Percentiles rank a stretch among this genome's conserved stretches.
Conservation (phyloP, 2,888 invertebrate genomes). For the Arrhopalites spinosus region DNA sequence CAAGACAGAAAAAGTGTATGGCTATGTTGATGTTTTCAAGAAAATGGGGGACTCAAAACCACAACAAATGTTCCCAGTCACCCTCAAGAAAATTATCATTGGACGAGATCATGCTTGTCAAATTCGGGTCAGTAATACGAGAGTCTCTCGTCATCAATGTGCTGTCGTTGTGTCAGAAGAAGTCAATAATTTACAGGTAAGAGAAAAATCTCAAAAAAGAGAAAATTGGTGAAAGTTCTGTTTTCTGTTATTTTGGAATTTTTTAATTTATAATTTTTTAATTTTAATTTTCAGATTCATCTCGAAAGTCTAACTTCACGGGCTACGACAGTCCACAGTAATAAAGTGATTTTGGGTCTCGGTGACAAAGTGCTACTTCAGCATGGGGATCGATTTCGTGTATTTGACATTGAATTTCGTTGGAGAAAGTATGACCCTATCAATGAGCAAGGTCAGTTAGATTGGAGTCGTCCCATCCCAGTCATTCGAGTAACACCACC, state of each 20-base stretch:
- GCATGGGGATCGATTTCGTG: constrained; percentile 26
- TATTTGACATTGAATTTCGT: constrained; percentile 23
- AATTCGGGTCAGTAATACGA: constrained; percentile 13
- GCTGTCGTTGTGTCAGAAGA: background rate
- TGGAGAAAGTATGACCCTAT: constrained; percentile 25
- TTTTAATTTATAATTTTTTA: background rate
- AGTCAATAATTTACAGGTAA: constrained; percentile 10
- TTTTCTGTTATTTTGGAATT: background rate
- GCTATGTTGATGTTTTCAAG: constrained; percentile 25
- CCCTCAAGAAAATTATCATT: background rate
- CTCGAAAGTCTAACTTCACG: constrained; percentile 6
- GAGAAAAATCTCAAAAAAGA: background rate
- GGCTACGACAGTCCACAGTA: constrained; percentile 9
- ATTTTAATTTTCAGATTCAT: constrained; percentile 7
- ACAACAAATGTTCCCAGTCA: constrained; percentile 2
- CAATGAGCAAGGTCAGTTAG: constrained; percentile 16
- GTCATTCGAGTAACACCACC: background rate
- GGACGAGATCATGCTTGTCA: constrained; percentile 16
- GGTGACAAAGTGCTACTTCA: constrained; percentile 1
- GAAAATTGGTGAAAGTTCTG: background rate
- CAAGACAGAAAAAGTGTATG: constrained; percentile 14
- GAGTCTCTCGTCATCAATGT: constrained; percentile 20
- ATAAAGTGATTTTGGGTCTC: background rate
- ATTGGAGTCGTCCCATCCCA: constrained; percentile 12
- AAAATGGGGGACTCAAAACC: constrained; percentile 12